Evolutionary conservation across 2,888 invertebrate genomes (phyloP), one percentile per base, ranked within the genome.

Genomic region (Dyspetes luteomarginatus): DNA sequence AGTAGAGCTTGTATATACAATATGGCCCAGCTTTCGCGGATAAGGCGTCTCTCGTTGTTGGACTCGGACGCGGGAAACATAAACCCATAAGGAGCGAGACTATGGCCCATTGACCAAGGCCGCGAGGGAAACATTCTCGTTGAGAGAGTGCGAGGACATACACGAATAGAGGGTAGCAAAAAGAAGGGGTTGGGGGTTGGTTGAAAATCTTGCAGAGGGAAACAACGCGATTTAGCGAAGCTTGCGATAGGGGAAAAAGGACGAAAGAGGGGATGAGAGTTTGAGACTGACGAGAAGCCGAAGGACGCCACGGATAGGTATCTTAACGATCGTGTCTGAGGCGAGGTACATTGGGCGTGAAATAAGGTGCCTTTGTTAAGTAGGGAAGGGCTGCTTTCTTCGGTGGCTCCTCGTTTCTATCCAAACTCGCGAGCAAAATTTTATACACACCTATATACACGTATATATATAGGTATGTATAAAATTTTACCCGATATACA

Each of bases 311-410:
- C 24, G 81, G 88, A 89, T 88, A 86, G 87, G 86, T 88, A 88
- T 90, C 89, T 89, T 90, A 90, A 90, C 88, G 90, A 90, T 90
- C 89, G 85, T 87, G 89, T 89, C 89, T 88, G 87, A 86, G 86
- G 85, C 80, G 73, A 81, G 85, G 83, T 88, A 89, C 87, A 89
- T 89, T 86, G 88, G 86, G 88, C 89, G 89, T 89, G 87, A 89
- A 89, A 89, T 88, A 89, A 87, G 86, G 86, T 85, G 85, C 86
- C 86, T 87, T 89, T 89, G 87, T 89, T 88, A 85, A 72, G n/a
- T n/a, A n/a, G 72, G 36, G 48, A 43, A 83, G 83, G 84, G 56
- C 55, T 75, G 68, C 72, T 82, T 79, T 82, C 81, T 81, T 81
- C 69, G 24, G n/a, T n/a, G 68, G 26, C 43, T 50, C 22, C 30